These are phyloP conservation scores for Rhagonycha fulva DNA, from an alignment of 2,888 invertebrate genomes.

Conservation along the genomic window DNA sequence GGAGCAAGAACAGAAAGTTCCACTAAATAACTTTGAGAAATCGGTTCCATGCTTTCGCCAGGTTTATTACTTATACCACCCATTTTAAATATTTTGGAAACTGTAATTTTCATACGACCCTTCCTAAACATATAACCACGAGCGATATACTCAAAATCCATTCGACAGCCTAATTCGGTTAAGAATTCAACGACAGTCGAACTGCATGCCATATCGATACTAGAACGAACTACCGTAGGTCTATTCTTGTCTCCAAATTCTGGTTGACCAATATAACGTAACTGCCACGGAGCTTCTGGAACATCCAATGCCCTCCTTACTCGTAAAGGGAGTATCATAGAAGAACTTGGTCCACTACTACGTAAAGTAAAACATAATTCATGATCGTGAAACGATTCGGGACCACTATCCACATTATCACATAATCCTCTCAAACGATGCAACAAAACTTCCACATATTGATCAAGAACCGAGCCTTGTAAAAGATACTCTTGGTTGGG, in stretches of 20 bases:
- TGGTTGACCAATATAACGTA: conserved; percentile 90
- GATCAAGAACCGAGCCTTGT: conserved; percentile 92
- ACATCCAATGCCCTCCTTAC: conserved; percentile 85
- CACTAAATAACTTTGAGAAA: conserved; percentile 91
- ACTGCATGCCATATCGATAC: conserved; percentile 91
- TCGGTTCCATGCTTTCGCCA: conserved; percentile 75
- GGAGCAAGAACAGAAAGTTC: conserved; percentile 90
- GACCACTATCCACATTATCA: conserved; percentile 88
- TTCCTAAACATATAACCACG: conserved; percentile 95
- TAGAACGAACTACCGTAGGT: conserved; percentile 88
- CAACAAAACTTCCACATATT: conserved; percentile 86
- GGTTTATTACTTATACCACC: conserved; percentile 71
- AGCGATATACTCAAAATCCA: conserved; percentile 93
- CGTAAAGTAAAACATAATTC: conserved; percentile 87
- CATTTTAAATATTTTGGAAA: conserved; percentile 88
- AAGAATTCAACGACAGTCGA: conserved; percentile 89
- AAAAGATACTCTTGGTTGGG: conserved; percentile 93
- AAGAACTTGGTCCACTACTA: conserved; percentile 62
- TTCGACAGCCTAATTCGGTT: conserved; percentile 85
- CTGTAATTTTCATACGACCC: conserved; percentile 95
- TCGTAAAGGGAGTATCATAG: conserved; percentile 66
- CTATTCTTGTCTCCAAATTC: conserved; percentile 87
- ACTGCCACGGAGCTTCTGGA: conserved; percentile 84
- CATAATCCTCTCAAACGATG: conserved; percentile 90
- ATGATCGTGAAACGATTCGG: conserved; percentile 91